These are phyloP conservation scores for Thereva nobilitata DNA, from an alignment of 2,888 invertebrate genomes.

Conservation along the genomic window DNA sequence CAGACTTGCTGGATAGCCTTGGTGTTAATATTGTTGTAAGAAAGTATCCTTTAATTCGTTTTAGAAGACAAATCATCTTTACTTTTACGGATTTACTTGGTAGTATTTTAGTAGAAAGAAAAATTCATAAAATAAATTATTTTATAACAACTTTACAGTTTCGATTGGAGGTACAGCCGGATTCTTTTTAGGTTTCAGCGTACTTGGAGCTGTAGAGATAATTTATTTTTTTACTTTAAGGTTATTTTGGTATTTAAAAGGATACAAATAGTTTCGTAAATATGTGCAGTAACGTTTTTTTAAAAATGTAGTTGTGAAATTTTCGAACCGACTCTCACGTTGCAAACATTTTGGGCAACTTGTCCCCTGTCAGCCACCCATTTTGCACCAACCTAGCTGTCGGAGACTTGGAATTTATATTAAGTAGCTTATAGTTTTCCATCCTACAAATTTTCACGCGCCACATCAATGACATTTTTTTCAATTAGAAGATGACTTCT, in stretches of 20 bases:
- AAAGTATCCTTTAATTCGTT: slow-evolving; percentile 49
- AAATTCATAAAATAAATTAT: background rate
- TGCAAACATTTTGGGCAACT: no score
- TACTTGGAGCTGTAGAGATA: slow-evolving; percentile 75
- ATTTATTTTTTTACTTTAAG: slow-evolving; percentile 71
- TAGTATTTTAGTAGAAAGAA: slow-evolving; percentile 37
- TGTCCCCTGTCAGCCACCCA: no score
- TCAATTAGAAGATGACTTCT: no score
- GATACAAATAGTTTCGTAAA: slow-evolving; percentile 43
- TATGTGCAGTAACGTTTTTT: background rate
- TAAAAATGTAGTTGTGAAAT: background rate
- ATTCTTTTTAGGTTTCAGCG: slow-evolving; percentile 76
- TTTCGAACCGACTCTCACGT: background rate
- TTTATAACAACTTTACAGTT: slow-evolving; percentile 58
- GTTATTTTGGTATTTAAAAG: slow-evolving; percentile 64
- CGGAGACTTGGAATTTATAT: no score
- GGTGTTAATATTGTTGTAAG: slow-evolving; percentile 46
- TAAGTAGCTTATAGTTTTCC: no score
- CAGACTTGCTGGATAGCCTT: slow-evolving; percentile 48
- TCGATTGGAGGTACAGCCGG: slow-evolving; percentile 81
- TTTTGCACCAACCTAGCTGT: no score
- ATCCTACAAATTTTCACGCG: no score
- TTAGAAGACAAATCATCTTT: slow-evolving; percentile 53
- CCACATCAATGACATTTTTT: no score
- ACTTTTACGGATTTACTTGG: slow-evolving; percentile 56